Base-by-base conservation (phyloP, 2,888 invertebrate genomes). In the Subacronicta megacephala region DNA sequence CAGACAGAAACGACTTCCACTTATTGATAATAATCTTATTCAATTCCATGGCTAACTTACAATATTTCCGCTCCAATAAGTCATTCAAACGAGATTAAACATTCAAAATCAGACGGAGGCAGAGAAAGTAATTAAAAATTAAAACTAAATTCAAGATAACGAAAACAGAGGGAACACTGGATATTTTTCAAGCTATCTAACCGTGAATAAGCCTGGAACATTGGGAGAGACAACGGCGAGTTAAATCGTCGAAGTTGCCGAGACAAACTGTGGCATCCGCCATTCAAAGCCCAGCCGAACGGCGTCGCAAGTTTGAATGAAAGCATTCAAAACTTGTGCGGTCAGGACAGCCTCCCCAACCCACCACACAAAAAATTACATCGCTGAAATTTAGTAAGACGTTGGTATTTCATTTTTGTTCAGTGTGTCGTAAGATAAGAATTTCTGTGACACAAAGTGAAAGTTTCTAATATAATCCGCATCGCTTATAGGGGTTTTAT, bases 181-280 rank as follows among this genome's bases (percentile, higher is more conserved):
- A 59, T 65, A 62, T 54, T 70, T 74, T 78, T 66, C 56, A 59
- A 63, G 63, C 59, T 53, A 56, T 62, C 58, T 46, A 65, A 62
- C 74, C 63, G 74, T 74, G 69, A 77, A 80, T 78, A 67, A 80
- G 62, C 61, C 52, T 64, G 65, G 61, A 81, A 80, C 79, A 82
- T 80, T 78, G 71, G 80, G 72, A 78, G 70, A 74, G 78, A 76
- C 46, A 54, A 65, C 63, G 70, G 74, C 56, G 80, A 87, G 85
- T 88, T 87, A 87, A 87, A 90, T 89, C 85, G 85, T 65, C 82
- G 77, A 90, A 91, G 88, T 90, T 91, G 80, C 76, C 57, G 70
- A 81, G 81, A 80, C 80, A 80, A 87, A 87, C 84, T 85, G 82
- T 83, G 81, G 81, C 82, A 82, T 80, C 81, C 80, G 75, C 85